These are phyloP conservation scores for Pangasianodon gigas DNA, from an alignment of 2,113 vertebrate genomes.

Conservation along the genomic window DNA sequence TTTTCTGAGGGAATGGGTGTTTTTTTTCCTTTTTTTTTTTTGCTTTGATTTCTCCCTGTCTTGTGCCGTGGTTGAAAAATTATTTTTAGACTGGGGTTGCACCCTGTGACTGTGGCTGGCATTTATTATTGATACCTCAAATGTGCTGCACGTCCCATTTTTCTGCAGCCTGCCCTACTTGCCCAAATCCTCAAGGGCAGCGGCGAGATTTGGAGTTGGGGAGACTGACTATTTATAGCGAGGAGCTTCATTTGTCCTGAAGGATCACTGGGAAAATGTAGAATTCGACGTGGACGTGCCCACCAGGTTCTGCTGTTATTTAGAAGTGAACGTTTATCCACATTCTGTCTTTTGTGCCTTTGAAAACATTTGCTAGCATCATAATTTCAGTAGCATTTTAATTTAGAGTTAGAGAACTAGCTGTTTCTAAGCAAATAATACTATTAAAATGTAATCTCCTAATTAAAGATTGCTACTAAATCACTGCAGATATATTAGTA, in stretches of 20 bases:
- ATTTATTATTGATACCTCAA: slow-evolving; percentile 63
- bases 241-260: slow-evolving; percentile 40
- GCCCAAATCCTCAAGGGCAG: slow-evolving; percentile 58
- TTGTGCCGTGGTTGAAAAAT: slow-evolving; percentile 35
- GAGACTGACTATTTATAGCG: slow-evolving; percentile 59
- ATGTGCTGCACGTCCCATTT: slow-evolving; percentile 60
- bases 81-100: slow-evolving; percentile 57
- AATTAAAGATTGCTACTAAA: not conserved
- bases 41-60: slow-evolving; percentile 22
- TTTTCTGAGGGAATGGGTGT: not conserved
- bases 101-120: slow-evolving; percentile 50
- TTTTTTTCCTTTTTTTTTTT: not conserved
- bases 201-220: slow-evolving; percentile 43
- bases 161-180: slow-evolving; percentile 61
- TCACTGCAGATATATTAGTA: not conserved
- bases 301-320: not conserved
- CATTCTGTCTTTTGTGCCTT: not conserved
- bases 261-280: slow-evolving; percentile 44
- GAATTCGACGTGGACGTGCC: not conserved
- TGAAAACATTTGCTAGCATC: not conserved
- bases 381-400: not conserved
- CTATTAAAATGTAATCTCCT: not conserved
- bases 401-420: not conserved
- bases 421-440: not conserved
- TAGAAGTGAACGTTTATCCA: not conserved